Conservation (phyloP, 1,140 invertebrate species). For the Eupeodes corollae region DNA sequence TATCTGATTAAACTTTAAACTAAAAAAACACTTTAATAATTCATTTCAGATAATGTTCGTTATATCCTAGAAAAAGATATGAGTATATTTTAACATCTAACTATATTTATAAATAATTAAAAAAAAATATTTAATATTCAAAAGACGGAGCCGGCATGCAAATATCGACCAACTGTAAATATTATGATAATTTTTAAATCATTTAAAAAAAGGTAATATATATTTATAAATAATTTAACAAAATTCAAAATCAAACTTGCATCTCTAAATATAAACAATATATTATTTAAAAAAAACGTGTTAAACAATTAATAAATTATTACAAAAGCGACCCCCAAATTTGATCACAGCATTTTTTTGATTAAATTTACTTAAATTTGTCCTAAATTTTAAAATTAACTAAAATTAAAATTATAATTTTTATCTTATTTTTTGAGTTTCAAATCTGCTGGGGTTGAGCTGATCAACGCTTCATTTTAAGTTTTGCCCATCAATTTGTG, state of each 20-base stretch:
- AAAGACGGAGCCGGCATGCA: conserved; percentile 40
- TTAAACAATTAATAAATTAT: conserved; percentile 37
- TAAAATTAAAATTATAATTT: no score
- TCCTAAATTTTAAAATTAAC: background rate
- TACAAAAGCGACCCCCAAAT: conserved; percentile 34
- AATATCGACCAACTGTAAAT: conserved; percentile 40
- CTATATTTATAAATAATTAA: conserved; percentile 7
- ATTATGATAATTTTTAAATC: conserved; percentile 12
- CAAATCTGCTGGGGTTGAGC: no score
- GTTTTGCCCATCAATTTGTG: no score
- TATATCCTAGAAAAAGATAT: conserved; percentile 21
- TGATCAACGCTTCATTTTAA: no score
- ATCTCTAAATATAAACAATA: conserved; percentile 33
- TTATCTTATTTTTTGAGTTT: no score
- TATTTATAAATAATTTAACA: conserved; percentile 25
- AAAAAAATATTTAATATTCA: conserved; percentile 25
- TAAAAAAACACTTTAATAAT: no score
- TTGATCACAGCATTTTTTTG: background rate
- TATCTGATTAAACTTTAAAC: no score
- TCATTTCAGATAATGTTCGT: no score
- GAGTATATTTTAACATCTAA: conserved; percentile 23
- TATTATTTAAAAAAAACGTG: conserved; percentile 38
- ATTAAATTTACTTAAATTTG: no score
- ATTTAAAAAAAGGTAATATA: conserved; percentile 18
- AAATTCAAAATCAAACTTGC: conserved; percentile 18